Conservation (phyloP, 2,888 invertebrate genomes). For the Oligia fasciuncula region DNA sequence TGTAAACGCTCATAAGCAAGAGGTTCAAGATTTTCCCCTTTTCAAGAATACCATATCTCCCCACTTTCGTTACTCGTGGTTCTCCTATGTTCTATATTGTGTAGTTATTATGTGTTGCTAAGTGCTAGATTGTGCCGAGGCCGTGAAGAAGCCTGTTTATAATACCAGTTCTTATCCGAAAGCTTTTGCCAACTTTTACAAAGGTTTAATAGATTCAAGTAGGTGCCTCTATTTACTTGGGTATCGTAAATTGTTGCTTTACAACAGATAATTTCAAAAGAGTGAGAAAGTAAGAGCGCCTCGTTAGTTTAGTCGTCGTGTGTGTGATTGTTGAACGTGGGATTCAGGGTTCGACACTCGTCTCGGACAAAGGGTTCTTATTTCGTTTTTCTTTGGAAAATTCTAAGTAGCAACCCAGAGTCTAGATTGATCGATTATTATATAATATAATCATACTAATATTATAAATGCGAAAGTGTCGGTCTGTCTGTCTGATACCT, state of each 20-base stretch:
- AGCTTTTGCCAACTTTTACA: constrained; percentile 18
- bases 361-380: not conserved
- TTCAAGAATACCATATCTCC: constrained; percentile 15
- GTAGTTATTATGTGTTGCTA: constrained; percentile 31
- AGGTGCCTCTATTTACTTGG: not conserved
- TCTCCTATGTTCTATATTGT: constrained; percentile 25
- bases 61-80: not conserved
- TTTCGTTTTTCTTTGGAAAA: not conserved
- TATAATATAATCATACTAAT: too few relatives aligned
- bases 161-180: constrained; percentile 11
- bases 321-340: not conserved
- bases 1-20: too few relatives aligned
- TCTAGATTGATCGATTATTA: too few relatives aligned
- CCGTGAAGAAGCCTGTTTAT: constrained; percentile 41
- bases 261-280: not conserved
- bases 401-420: too few relatives aligned
- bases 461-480: too few relatives aligned
- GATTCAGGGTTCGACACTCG: not conserved
- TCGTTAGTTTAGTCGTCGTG: too few relatives aligned
- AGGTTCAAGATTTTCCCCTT: not conserved
- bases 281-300: not conserved
- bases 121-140: constrained; percentile 35
- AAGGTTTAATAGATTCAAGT: not conserved
- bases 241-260: constrained; percentile 2
- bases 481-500: too few relatives aligned